Evolutionary conservation across 2,797 vertebrate genomes (phyloP).

Genomic region (Podargus strigoides): DNA sequence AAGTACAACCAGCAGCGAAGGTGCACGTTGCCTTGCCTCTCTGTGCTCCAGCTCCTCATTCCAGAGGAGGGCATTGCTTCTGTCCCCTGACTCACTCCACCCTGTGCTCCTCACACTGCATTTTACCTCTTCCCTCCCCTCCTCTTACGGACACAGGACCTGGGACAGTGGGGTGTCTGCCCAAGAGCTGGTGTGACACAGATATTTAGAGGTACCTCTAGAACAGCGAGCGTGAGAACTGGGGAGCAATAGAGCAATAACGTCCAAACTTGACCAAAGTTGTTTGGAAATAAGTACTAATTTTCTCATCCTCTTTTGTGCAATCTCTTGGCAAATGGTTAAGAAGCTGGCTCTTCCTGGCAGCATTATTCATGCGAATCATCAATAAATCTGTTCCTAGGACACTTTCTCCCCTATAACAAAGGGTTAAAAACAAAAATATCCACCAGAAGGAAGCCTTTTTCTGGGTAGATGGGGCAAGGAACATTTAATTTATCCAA

Average conservation of each 20-base stretch:
- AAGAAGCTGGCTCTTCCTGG: neutral
- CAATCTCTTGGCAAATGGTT: neutral
- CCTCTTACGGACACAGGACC: fast-evolving
- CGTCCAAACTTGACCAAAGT: neutral
- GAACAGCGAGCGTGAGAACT: neutral
- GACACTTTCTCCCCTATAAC: neutral
- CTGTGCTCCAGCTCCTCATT: neutral
- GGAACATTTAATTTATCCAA: neutral
- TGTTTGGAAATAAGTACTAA: neutral
- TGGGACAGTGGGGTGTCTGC: neutral
- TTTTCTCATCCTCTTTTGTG: neutral
- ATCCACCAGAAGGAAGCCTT: neutral
- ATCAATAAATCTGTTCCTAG: neutral
- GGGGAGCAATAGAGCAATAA: neutral
- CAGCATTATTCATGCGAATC: neutral
- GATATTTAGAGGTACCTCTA: neutral
- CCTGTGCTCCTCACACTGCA: neutral
- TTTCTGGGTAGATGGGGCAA: neutral
- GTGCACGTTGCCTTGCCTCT: fast-evolving
- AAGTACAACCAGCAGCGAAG: neutral
- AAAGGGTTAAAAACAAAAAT: neutral
- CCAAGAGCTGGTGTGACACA: neutral
- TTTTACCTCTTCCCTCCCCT: neutral
- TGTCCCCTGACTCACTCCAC: neutral
- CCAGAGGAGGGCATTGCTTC: neutral